Evolutionary conservation across 2,797 vertebrate species (phyloP).

Genomic region (Rhynchotus rufescens): DNA sequence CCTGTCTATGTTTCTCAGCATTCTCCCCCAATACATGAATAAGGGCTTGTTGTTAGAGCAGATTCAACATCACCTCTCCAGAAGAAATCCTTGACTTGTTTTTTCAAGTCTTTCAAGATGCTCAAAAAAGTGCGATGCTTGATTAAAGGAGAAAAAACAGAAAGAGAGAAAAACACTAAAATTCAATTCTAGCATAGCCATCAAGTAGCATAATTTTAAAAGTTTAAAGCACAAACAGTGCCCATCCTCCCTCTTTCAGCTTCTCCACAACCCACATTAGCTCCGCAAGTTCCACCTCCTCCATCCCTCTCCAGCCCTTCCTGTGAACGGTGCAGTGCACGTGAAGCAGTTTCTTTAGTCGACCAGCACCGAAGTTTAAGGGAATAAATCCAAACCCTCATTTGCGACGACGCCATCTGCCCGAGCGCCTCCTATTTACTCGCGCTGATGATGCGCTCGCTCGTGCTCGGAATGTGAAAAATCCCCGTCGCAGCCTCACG

Average conservation of each 20-base stretch:
- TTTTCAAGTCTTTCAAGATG: not conserved
- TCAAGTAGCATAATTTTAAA: not conserved
- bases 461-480: conserved; percentile 40
- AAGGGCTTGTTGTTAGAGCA: not conserved
- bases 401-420: conserved; percentile 6
- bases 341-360: conserved; percentile 1
- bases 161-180: not conserved
- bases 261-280: not conserved
- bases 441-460: not conserved
- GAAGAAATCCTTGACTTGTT: not conserved
- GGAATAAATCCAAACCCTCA: conserved; percentile 19
- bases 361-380: conserved; percentile 20
- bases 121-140: not conserved
- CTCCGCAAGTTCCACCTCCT: not conserved
- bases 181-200: rapidly evolving
- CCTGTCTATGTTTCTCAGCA: not conserved
- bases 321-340: not conserved
- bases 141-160: not conserved
- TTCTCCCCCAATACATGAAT: not conserved
- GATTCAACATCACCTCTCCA: not conserved
- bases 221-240: not conserved
- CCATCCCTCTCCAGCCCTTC: conserved; percentile 1
- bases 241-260: not conserved
- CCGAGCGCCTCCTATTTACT: not conserved
- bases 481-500: not conserved